Base-by-base conservation (phyloP, 2,797 vertebrate genomes). In the Poecilia wingei region DNA sequence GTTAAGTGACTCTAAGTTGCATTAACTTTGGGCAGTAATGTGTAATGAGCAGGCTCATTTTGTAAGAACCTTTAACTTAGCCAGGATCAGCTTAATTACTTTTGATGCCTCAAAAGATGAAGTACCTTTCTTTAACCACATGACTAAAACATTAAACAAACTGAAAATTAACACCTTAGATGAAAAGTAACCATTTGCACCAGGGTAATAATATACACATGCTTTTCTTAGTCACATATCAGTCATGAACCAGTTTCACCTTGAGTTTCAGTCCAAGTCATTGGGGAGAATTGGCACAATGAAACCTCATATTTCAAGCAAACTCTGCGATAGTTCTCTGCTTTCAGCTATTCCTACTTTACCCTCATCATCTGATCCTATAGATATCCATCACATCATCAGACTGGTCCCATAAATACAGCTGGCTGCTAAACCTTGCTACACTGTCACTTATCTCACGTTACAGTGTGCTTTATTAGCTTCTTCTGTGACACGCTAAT, bases 401-500 rank as follows among this genome's bases (percentile, higher is more conserved):
- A 76, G 68, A 87, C 88, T 84, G 86, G 82, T 76, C 25, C 74
- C 86, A 83, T 91, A 85, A 90, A 90, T 91, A 90, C 84, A 82
- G 75, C 87, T 78, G 79, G 78, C 84, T 87, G 86, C 79, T 86
- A 81, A 87, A 53, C 82, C 84, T 80, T 6, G 71, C 72, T 80
- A 79, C 75, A 82, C 64, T 64, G 55, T 86, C 74, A 36, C 74
- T 71, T 36, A 31, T 84, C 88, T 94, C 66, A 55, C 68, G 43
- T 91, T 91, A 79, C 91, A 72, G 46, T 84, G 73, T 84, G 76
- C 84, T 92, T 90, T 88, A 89, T 79, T 69, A 72, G 74, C 31
- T 68, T 68, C 61, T 88, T 86, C 77, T 86, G 49, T 57, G 45
- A 75, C 75, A 45, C 66, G 59, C 74, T 92, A 90, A 93, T 90